These are phyloP conservation scores for Atta cephalotes DNA, from an alignment of 1,140 invertebrate species.

Conservation along the genomic window DNA sequence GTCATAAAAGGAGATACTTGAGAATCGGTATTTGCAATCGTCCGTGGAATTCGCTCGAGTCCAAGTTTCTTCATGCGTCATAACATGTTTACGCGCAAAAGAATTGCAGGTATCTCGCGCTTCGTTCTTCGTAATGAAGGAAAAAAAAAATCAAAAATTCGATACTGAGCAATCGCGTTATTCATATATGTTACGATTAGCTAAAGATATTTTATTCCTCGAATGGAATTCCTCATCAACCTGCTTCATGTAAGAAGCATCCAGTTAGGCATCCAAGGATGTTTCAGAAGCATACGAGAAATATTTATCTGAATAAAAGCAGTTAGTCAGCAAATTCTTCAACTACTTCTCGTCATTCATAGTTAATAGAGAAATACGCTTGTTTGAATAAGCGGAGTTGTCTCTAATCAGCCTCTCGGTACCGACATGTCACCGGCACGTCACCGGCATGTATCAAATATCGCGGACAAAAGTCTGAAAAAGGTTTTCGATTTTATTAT, in stretches of 20 bases:
- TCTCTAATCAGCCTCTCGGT: neutral
- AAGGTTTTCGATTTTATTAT: neutral
- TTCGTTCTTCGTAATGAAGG: neutral
- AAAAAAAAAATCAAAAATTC: neutral
- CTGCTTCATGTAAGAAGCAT: neutral
- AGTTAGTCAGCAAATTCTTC: too few species aligned
- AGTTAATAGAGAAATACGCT: too few species aligned
- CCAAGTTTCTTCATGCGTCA: neutral
- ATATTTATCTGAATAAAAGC: too few species aligned
- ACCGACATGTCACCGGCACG: neutral
- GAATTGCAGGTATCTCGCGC: neutral
- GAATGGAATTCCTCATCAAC: neutral
- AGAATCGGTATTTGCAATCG: neutral
- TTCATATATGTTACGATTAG: neutral
- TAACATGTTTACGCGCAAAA: neutral
- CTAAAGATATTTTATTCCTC: too few species aligned
- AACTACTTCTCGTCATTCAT: too few species aligned
- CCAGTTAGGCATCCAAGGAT: too few species aligned
- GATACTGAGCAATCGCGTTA: slow-evolving; percentile 1
- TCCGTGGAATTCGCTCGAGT: neutral
- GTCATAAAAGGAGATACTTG: slow-evolving; percentile 76
- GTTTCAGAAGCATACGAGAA: neutral
- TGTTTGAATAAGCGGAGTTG: neutral
- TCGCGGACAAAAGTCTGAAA: neutral
- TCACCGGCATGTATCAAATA: neutral